phyloP scores from a whole-genome alignment of 2,797 vertebrate species.

The Sebastolobus altivelis region DNA sequence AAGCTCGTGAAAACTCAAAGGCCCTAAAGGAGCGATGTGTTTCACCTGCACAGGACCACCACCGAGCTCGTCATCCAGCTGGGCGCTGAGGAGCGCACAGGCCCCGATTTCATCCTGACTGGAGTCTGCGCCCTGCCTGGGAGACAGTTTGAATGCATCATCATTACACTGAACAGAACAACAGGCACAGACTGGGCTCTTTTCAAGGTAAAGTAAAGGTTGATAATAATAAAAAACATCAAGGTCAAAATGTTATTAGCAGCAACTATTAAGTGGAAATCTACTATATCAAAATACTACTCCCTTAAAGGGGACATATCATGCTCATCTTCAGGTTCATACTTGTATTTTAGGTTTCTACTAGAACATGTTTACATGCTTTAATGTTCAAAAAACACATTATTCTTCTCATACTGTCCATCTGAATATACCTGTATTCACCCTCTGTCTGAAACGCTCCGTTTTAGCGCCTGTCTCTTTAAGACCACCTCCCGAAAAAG shows the following conservation, averaged over 20 bases:
- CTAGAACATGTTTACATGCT: too few species aligned
- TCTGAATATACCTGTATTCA: too few species aligned
- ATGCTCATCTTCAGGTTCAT: too few species aligned
- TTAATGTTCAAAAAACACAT: too few species aligned
- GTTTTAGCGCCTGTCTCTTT: too few species aligned
- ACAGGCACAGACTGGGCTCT: too few species aligned
- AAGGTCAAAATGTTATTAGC: neutral
- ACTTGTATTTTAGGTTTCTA: too few species aligned
- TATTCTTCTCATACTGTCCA: rapidly evolving
- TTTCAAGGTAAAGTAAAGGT: neutral
- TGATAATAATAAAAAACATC: neutral
- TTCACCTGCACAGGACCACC: slow-evolving; percentile 95
- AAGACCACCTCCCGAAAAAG: too few species aligned
- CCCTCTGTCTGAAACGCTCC: too few species aligned
- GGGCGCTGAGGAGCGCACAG: slow-evolving; percentile 90
- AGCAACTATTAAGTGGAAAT: neutral
- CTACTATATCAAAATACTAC: neutral
- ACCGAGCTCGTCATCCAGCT: slow-evolving; percentile 95
- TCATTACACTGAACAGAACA: neutral
- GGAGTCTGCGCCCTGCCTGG: slow-evolving; percentile 94
- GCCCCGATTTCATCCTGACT: slow-evolving; percentile 93
- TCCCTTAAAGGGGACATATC: neutral
- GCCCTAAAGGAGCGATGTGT: rapidly evolving
- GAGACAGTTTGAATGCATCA: neutral
- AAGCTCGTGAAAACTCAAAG: slow-evolving; percentile 1